These are phyloP conservation scores for Zaprionus obscuricornis DNA, from an alignment of 2,888 invertebrate species.

Conservation along the genomic window DNA sequence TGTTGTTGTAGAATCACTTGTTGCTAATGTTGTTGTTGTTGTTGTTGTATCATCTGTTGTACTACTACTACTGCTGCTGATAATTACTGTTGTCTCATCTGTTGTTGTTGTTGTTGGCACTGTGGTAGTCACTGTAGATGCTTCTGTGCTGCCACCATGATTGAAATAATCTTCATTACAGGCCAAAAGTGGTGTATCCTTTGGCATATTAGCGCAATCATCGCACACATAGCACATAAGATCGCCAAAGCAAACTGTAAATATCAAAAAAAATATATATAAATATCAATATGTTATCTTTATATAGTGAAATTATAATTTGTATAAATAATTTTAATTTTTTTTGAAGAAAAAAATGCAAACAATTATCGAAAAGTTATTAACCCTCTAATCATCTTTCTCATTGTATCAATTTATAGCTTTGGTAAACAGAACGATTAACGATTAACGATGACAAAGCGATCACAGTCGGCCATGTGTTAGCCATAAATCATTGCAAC, in stretches of 20 bases:
- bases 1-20: background rate
- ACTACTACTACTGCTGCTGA: conserved; percentile 6
- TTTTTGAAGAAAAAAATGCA: too few species aligned
- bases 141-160: conserved; percentile 48
- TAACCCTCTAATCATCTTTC: background rate
- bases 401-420: conserved; percentile 49
- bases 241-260: conserved; percentile 64
- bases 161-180: conserved; percentile 76
- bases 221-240: conserved; percentile 80
- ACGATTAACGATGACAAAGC: conserved; percentile 54
- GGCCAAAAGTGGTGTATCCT: conserved; percentile 57
- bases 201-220: conserved; percentile 64
- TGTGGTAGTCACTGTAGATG: conserved; percentile 65
- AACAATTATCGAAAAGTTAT: background rate
- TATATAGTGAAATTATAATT: conserved; percentile 1
- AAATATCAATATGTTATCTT: too few species aligned
- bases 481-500: conserved; percentile 55
- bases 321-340: background rate
- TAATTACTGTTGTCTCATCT: conserved; percentile 4
- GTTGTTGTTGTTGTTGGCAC: conserved; percentile 4
- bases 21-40: conserved; percentile 30
- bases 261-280: background rate
- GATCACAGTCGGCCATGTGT: conserved; percentile 50
- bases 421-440: conserved; percentile 53
- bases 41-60: conserved; percentile 15